Evolutionary conservation across 2,888 invertebrate genomes (phyloP), one percentile per base, ranked within the genome.

Genomic region (Branchinecta sandiegonensis): DNA sequence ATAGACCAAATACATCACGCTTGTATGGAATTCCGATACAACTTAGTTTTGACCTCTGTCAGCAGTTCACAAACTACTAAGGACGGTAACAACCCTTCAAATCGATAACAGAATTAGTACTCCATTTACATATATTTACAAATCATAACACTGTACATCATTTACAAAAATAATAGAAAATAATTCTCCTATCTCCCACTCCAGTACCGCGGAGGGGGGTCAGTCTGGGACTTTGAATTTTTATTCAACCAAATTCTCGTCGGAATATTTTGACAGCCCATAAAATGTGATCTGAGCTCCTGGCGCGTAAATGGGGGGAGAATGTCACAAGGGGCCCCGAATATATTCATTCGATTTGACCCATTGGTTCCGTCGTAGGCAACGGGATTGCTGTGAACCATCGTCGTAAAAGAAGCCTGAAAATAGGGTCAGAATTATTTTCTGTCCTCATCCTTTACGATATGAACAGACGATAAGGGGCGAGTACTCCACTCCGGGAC

Each of bases 221-320:
- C 69, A 10, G 67, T 67, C 8, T 65, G 47, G 12, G 48, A 46
- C 23, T 23, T 56, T 46, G 68, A 47, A 14, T 69, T 56, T 47
- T 65, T 63, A 48, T 66, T 69, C 17, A 69, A 67, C 80, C 80
- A 80, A 37, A 79, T 74, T 8, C 77, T 77, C 1, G 80, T 79
- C 1, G 80, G 80, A 1, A 80, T 74, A 71, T 79, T 79, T 73
- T 81, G 80, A 71, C 81, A 81, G 2, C 80, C 80, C 72, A 69
- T 65, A 68, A 48, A 70, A 47, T 69, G 69, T 66, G 70, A 65
- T n/a, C 66, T 69, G 8, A 80, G 76, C 72, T 80, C 80, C 64
- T 75, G 72, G 13, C 74, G 71, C 7, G 77, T 76, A 70, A 78
- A 78, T 13, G 79, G 78, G 1, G 79, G 79, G 48, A 74, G 74